These are phyloP conservation scores for Tupaia chinensis DNA, from an alignment of 2,113 vertebrate species.

Conservation along the genomic window DNA sequence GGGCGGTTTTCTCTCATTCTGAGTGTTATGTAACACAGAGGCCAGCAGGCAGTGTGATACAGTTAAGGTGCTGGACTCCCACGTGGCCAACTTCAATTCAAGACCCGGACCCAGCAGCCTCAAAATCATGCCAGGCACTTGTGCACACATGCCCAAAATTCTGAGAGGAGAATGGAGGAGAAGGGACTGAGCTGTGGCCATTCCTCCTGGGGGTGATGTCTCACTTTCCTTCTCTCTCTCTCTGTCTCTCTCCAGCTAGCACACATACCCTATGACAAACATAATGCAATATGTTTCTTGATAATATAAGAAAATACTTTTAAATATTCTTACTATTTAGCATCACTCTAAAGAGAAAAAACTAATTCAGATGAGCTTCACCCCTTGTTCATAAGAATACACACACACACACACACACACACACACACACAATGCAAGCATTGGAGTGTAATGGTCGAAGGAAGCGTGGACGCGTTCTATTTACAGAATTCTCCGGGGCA, in stretches of 20 bases:
- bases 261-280: too few species aligned
- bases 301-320: constrained; percentile 42
- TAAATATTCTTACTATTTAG: constrained; percentile 27
- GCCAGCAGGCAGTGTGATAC: too few species aligned
- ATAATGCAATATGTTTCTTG: not conserved
- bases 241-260: too few species aligned
- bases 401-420: constrained; percentile 34
- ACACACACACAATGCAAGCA: not conserved
- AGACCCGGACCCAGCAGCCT: too few species aligned
- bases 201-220: too few species aligned
- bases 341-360: constrained; percentile 42
- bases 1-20: constrained; percentile 55
- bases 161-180: too few species aligned
- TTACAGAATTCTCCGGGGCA: constrained; percentile 42
- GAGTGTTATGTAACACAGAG: constrained; percentile 16
- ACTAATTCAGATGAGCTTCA: not conserved
- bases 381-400: not conserved
- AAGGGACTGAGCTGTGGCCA: too few species aligned
- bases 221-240: too few species aligned
- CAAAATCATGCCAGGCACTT: too few species aligned
- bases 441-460: not conserved
- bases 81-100: too few species aligned
- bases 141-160: too few species aligned
- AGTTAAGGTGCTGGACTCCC: too few species aligned
- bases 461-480: constrained; percentile 4